These are phyloP conservation scores for Metopia argyrocephala DNA, from an alignment of 2,888 invertebrate species.

Conservation along the genomic window DNA sequence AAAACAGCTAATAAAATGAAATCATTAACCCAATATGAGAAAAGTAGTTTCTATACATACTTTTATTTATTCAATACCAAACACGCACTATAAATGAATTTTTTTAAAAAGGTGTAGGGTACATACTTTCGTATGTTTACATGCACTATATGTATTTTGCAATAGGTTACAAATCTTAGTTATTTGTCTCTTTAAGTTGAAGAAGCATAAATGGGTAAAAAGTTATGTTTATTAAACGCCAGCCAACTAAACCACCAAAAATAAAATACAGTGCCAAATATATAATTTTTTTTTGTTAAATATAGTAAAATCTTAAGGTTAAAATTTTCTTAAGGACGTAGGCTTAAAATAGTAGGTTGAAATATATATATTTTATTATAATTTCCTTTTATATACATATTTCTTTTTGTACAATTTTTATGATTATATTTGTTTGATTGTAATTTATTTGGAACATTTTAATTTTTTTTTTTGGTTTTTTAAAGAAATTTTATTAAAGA, in stretches of 20 bases:
- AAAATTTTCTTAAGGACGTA: conserved; percentile 48
- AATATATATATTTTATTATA: conserved; percentile 42
- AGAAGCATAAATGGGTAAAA: no score
- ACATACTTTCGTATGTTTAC: no score
- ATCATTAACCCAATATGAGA: no score
- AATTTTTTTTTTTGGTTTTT: conserved; percentile 26
- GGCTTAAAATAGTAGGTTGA: conserved; percentile 52
- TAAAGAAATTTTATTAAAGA: conserved; percentile 11
- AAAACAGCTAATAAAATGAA: no score
- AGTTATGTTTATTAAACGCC: conserved; percentile 9
- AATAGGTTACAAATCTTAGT: no score
- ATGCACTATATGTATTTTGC: no score
- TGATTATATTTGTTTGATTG: conserved; percentile 10
- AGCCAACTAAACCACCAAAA: conserved; percentile 59
- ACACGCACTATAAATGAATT: no score
- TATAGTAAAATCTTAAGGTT: no score
- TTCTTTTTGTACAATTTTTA: not conserved
- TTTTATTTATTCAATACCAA: no score
- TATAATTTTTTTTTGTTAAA: conserved; percentile 17
- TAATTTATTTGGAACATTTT: conserved; percentile 31
- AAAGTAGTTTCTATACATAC: no score
- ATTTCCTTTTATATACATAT: conserved; percentile 7
- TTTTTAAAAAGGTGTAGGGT: no score
- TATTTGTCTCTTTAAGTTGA: no score
- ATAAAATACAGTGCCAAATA: conserved; percentile 11